These are phyloP conservation scores for Drosophila aff. DNA, from an alignment of 1,140 invertebrate species.

Conservation along the genomic window DNA sequence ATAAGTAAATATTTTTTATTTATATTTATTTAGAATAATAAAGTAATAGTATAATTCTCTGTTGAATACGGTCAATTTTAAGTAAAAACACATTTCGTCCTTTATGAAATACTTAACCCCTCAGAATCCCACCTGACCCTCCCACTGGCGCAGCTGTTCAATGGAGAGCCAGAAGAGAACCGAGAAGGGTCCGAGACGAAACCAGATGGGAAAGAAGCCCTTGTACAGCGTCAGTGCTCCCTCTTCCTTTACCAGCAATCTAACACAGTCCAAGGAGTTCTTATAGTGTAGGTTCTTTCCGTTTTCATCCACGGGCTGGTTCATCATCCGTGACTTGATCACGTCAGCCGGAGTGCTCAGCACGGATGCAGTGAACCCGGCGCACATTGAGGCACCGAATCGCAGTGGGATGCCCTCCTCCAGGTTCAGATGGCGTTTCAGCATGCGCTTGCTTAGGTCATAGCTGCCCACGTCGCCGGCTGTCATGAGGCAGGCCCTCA, in stretches of 20 bases:
- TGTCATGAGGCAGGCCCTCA: constrained; percentile 56
- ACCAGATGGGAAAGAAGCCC: constrained; percentile 58
- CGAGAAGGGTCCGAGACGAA: constrained; percentile 62
- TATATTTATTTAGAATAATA: no score
- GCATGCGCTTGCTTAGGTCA: constrained; percentile 57
- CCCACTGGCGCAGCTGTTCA: constrained; percentile 56
- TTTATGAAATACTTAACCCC: neutral
- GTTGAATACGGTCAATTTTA: neutral
- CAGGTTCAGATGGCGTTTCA: constrained; percentile 31
- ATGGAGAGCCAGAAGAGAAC: constrained; percentile 65
- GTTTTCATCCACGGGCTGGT: constrained; percentile 43
- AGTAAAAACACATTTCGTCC: neutral
- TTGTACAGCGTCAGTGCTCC: constrained; percentile 46
- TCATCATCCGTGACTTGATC: constrained; percentile 61
- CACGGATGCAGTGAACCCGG: constrained; percentile 47
- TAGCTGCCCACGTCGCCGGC: constrained; percentile 64
- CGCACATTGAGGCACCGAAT: constrained; percentile 45
- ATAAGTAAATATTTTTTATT: no score
- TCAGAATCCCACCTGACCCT: constrained; percentile 62
- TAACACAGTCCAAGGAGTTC: constrained; percentile 31
- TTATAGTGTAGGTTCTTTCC: constrained; percentile 44
- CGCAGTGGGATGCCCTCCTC: constrained; percentile 40
- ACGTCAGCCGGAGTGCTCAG: constrained; percentile 65
- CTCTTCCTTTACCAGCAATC: constrained; percentile 45
- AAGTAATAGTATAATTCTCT: neutral